A percentile compares a stretch with the other conserved stretches of the same genome.
Evolutionary conservation across 2,888 invertebrate genomes (phyloP).

Genomic region (Callimorpha dominula): DNA sequence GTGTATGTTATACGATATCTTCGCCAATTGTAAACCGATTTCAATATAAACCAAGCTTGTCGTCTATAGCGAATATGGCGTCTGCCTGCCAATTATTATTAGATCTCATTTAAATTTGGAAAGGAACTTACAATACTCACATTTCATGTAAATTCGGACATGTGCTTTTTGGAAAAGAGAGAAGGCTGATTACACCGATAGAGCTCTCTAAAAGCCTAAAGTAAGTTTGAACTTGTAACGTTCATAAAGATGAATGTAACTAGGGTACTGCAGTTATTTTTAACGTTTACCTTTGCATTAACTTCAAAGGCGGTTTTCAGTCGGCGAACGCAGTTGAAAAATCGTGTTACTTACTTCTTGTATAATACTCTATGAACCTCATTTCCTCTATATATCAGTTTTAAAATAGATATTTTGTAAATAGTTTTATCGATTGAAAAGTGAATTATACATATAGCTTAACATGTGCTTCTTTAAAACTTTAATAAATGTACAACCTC

Average conservation of each 20-base stretch:
- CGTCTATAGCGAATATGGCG: not conserved
- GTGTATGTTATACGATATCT: not conserved
- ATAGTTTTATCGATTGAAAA: not conserved
- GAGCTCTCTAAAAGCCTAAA: not conserved
- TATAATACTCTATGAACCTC: slow-evolving; percentile 29
- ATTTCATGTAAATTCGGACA: not conserved
- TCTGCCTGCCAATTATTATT: not conserved
- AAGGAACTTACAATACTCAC: not conserved
- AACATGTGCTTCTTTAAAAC: too few species aligned
- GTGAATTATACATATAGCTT: too few species aligned
- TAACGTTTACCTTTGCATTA: slow-evolving; percentile 28
- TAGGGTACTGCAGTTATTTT: slow-evolving; percentile 31
- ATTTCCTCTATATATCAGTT: not conserved
- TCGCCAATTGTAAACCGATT: not conserved
- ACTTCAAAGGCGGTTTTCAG: slow-evolving; percentile 41
- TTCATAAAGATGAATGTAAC: slow-evolving; percentile 36
- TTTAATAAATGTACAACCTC: not conserved
- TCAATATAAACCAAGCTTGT: not conserved
- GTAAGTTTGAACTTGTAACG: slow-evolving; percentile 30
- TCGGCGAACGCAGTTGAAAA: slow-evolving; percentile 23
- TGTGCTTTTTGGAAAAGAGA: not conserved
- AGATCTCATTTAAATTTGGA: not conserved
- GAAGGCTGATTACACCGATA: not conserved
- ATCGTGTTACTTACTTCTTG: slow-evolving; percentile 27
- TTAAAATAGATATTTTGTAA: not conserved